A percentile compares a stretch with the other conserved stretches of the same genome.
Conservation (phyloP, 2,113 vertebrate genomes). For the Synodontis membranacea region DNA sequence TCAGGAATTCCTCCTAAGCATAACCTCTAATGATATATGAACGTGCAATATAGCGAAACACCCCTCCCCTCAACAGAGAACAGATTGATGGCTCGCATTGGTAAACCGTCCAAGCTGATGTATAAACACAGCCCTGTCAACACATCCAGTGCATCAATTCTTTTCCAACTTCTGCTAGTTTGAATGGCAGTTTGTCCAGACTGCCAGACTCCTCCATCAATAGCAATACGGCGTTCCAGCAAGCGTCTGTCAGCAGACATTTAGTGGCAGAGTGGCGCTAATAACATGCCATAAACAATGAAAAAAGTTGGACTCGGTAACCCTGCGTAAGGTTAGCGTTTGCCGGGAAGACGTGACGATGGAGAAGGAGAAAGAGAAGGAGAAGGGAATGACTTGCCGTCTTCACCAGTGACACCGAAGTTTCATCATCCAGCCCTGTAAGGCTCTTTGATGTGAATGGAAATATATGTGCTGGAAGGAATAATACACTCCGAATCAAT, state of each 20-base stretch:
- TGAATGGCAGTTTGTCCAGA: slow-evolving; percentile 24
- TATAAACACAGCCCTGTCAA: slow-evolving; percentile 27
- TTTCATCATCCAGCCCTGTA: slow-evolving; percentile 50
- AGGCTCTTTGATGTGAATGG: slow-evolving; percentile 46
- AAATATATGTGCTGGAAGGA: slow-evolving; percentile 45
- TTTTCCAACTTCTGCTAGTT: background rate
- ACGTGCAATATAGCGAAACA: background rate
- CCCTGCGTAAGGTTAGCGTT: slow-evolving; percentile 17
- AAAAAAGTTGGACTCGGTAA: slow-evolving; percentile 21
- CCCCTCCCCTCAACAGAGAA: background rate
- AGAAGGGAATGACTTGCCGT: slow-evolving; percentile 18
- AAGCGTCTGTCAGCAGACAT: slow-evolving; percentile 35
- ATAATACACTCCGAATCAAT: slow-evolving; percentile 42
- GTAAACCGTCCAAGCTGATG: slow-evolving; percentile 28
- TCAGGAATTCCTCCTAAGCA: background rate
- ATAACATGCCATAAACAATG: slow-evolving; percentile 45
- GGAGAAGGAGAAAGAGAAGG: slow-evolving; percentile 6
- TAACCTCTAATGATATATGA: slow-evolving; percentile 8
- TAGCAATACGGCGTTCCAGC: slow-evolving; percentile 39
- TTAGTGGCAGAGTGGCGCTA: slow-evolving; percentile 31
- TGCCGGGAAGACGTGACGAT: background rate
- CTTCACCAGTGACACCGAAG: slow-evolving; percentile 33
- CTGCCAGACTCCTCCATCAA: slow-evolving; percentile 42
- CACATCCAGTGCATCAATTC: slow-evolving; percentile 18
- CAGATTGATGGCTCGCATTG: slow-evolving; percentile 8